phyloP scores from a whole-genome alignment of 2,888 invertebrate species.

The Acanthopleura granulata region DNA sequence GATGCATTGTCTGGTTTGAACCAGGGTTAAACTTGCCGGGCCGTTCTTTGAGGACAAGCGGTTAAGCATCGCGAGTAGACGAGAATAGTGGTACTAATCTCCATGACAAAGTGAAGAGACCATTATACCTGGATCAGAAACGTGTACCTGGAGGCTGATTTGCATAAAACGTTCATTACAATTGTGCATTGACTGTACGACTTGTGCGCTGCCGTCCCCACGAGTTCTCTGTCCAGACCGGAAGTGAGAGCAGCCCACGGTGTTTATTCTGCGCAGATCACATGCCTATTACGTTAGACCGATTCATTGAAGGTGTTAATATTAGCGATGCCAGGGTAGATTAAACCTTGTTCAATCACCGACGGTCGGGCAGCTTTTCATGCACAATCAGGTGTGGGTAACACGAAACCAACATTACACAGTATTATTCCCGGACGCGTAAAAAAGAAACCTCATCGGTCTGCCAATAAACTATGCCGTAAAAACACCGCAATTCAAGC shows the following conservation, averaged over 20 bases:
- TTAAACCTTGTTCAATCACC: not conserved
- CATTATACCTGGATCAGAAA: not conserved
- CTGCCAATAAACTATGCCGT: not conserved
- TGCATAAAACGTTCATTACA: constrained; percentile 7
- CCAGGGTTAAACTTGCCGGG: not conserved
- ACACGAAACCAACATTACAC: not conserved
- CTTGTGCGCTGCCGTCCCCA: too few relatives aligned
- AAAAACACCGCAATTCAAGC: not conserved
- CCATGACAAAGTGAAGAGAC: not conserved
- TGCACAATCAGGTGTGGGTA: not conserved
- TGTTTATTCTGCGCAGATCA: not conserved
- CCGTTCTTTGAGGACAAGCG: not conserved
- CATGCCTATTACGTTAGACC: not conserved
- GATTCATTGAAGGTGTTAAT: not conserved
- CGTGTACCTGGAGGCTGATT: not conserved
- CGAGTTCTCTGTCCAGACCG: not conserved
- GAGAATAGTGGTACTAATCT: not conserved
- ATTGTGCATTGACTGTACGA: not conserved
- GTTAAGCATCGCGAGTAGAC: not conserved
- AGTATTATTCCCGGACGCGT: not conserved
- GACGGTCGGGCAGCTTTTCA: not conserved
- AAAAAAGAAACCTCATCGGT: not conserved
- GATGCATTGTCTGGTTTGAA: not conserved
- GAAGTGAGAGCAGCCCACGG: not conserved
- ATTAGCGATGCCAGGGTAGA: not conserved